phyloP scores from a whole-genome alignment of 2,888 invertebrate genomes.

The Caenorhabditis uteleia region DNA sequence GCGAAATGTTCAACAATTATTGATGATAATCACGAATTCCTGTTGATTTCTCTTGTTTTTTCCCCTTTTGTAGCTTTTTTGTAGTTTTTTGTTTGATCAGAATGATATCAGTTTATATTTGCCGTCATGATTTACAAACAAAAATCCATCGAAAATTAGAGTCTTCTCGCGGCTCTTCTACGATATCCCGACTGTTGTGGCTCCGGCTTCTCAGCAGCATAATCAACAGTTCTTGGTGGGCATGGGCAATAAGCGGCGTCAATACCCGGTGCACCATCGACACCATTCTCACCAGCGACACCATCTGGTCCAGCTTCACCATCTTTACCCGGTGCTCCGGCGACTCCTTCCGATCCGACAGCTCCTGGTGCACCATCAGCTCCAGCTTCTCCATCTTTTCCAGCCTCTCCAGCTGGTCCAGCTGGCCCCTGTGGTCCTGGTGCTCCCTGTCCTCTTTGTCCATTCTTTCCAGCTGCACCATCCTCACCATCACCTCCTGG shows the following conservation, averaged over 20 bases:
- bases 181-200: no score
- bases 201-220: no score
- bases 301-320: conserved; percentile 22
- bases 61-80: neutral
- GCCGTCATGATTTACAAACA: no score
- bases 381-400: conserved; percentile 29
- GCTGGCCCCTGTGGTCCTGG: conserved; percentile 39
- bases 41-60: neutral
- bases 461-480: conserved; percentile 32
- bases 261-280: conserved; percentile 43
- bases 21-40: no score
- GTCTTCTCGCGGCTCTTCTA: no score
- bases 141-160: no score
- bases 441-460: conserved; percentile 33
- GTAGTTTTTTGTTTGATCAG: no score
- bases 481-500: conserved; percentile 32
- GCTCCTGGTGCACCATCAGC: conserved; percentile 23
- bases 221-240: conserved; percentile 28
- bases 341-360: conserved; percentile 16
- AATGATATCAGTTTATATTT: no score
- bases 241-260: conserved; percentile 38
- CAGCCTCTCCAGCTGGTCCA: conserved; percentile 38
- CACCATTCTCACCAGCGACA: conserved; percentile 34
- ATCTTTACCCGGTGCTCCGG: conserved; percentile 25
- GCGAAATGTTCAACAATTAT: conserved; percentile 51